Evolutionary conservation across 2,113 vertebrate genomes (phyloP), one percentile per base, ranked within the genome.

Genomic region (Chaetodon trifascialis): DNA sequence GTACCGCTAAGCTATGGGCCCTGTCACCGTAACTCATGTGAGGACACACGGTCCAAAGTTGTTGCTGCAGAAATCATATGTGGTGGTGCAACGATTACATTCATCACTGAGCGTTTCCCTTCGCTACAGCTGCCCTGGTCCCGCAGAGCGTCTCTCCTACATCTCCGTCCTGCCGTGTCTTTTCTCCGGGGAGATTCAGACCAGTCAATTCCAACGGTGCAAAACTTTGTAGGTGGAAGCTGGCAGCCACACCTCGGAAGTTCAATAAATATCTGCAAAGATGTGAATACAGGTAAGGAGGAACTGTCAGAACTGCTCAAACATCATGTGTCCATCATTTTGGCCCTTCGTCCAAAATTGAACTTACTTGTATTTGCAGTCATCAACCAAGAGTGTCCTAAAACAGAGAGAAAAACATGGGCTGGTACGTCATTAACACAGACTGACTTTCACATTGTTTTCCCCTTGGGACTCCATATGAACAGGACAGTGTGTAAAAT

Each of bases 211-310:
- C n/a, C n/a, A 40, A 7, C 7, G 38, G 10, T 44, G 42, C 42
- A 44, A 44, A 5, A 44, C 11, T 44, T 44, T 44, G 42, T 9
- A 44, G 2, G 6, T 9, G 97, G 93, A 99, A 99, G 91, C 98
- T 99, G 90, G 98, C 98, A 0, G 98, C 98, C 79, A 99, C 98
- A 1, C 98, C 98, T 0, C 98, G 96, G 89, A 99, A 99, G 94
- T 99, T 99, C 89, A 99, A 99, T 49, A 99, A 95, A 82, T 99
- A 99, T 92, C 98, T 83, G 81, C 2, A 17, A 38, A 36, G 11
- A n/a, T 0, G 3, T 56, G 3, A 21, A 21, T 14, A 34, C 11
- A 11, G 10, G 12, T 1, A 16, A 1, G 8, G n/a, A 11, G 10
- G 17, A 6, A 16, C 9, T n/a, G 7, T 56, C 11, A 42, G 49